A percentile compares a stretch with the other conserved stretches of the same genome.
Evolutionary conservation across 2,888 invertebrate species (phyloP).

Genomic region (Schizaphis graminum): DNA sequence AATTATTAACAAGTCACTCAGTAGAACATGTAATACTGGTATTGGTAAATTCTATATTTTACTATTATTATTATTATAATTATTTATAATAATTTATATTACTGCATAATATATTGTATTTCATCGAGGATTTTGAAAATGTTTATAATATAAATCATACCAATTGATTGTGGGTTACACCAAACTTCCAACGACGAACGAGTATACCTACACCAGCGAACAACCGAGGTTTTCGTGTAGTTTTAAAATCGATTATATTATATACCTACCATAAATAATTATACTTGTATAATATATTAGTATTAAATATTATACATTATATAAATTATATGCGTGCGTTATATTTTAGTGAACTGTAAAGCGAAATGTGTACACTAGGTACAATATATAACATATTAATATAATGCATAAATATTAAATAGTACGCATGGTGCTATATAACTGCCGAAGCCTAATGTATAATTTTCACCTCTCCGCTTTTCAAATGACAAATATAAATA

Average conservation of each 20-base stretch:
- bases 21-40: not conserved
- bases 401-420: not conserved
- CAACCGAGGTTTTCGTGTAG: not conserved
- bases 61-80: not conserved
- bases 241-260: not conserved
- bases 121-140: not conserved
- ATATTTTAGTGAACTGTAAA: not conserved
- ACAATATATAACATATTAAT: not conserved
- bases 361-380: not conserved
- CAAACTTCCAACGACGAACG: not conserved
- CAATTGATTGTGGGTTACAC: not conserved
- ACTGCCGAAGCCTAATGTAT: not conserved
- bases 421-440: not conserved
- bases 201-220: too few species aligned
- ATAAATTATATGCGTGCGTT: not conserved
- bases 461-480: not conserved
- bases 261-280: not conserved
- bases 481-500: not conserved
- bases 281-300: not conserved
- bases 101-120: not conserved
- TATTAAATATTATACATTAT: not conserved
- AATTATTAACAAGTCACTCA: not conserved
- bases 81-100: not conserved
- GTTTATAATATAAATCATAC: not conserved
- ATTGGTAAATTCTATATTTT: not conserved